Evolutionary conservation across 1,140 invertebrate species (phyloP), one percentile per base, ranked within the genome.

Genomic region (Drosophila elegans): DNA sequence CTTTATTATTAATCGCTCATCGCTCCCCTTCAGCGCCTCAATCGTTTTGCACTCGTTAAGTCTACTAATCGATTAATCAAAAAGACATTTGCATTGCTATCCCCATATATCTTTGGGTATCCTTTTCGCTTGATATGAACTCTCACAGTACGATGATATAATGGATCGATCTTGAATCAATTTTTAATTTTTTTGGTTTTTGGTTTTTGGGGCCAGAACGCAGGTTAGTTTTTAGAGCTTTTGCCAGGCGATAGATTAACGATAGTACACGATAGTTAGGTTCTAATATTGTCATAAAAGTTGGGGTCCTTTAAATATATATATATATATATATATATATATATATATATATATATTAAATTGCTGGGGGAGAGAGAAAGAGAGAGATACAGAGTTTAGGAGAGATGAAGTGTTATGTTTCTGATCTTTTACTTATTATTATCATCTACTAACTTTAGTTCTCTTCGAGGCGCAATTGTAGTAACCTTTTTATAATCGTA

Each of bases 281-380:
- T 67, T 89, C 83, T 88, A 88, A 88, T 88, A 88, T 88, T 88
- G 83, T 88, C 83, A 83, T 89, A 78, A 83, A 88, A 83, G 75
- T 78, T 39, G 64, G 64, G 64, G 38, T 38, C 48, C 32, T 44
- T 42, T 68, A 53, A 66, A 51, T 63, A 49, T 34, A 48, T 46
- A 27, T 27, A 12, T 29, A 25, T 48, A 25, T 42, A 45, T 45
- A 12, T 34, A n/a, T n/a, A n/a, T n/a, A n/a, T n/a, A 51, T 63
- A 49, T 34, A 48, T 46, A 27, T 27, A 12, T 29, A 25, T 48
- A 25, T 42, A 45, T 45, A 12, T 34, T 42, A 6, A 34, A 64
- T 36, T 68, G 59, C 39, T 56, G 52, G 52, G 44, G 52, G 9
- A 48, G 38, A 54, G 34, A 38, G 51, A 55, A 4, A 48, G 13